Conservation (phyloP, 2,888 invertebrate species). For the Drosophila mimetica region DNA sequence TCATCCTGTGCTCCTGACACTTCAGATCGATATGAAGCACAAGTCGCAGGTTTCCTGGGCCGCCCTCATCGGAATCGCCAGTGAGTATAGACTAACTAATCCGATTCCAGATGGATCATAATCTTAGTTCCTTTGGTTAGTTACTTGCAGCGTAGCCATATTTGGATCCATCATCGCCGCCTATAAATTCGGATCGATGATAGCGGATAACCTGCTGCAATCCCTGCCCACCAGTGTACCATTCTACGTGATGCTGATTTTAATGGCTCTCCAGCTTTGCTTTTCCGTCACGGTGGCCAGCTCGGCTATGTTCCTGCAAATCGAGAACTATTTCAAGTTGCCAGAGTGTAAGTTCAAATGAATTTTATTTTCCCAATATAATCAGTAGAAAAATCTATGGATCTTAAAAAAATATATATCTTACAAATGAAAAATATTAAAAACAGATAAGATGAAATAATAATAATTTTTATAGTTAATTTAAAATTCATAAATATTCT, state of each 20-base stretch:
- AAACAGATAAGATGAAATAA: too few relatives aligned
- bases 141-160: conserved; percentile 88
- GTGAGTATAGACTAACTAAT: conserved; percentile 84
- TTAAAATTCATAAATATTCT: too few relatives aligned
- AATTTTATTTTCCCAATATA: too few relatives aligned
- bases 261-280: conserved; percentile 91
- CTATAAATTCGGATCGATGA: conserved; percentile 87
- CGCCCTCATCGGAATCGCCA: conserved; percentile 88
- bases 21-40: conserved; percentile 96
- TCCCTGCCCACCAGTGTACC: conserved; percentile 87
- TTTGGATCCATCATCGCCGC: conserved; percentile 88
- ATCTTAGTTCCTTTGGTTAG: conserved; percentile 64
- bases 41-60: conserved; percentile 90
- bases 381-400: too few relatives aligned
- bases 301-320: conserved; percentile 92
- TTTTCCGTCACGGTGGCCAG: conserved; percentile 91
- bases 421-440: too few relatives aligned
- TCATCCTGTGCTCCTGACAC: conserved; percentile 93
- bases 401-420: too few relatives aligned
- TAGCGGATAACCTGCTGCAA: conserved; percentile 88
- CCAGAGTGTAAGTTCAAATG: conserved; percentile 87
- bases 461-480: too few relatives aligned
- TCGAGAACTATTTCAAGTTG: conserved; percentile 91
- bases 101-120: background rate
- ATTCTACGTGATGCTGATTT: conserved; percentile 88